These are phyloP conservation scores for Aleiodes leptofemur DNA, from an alignment of 2,888 invertebrate genomes.

Conservation along the genomic window DNA sequence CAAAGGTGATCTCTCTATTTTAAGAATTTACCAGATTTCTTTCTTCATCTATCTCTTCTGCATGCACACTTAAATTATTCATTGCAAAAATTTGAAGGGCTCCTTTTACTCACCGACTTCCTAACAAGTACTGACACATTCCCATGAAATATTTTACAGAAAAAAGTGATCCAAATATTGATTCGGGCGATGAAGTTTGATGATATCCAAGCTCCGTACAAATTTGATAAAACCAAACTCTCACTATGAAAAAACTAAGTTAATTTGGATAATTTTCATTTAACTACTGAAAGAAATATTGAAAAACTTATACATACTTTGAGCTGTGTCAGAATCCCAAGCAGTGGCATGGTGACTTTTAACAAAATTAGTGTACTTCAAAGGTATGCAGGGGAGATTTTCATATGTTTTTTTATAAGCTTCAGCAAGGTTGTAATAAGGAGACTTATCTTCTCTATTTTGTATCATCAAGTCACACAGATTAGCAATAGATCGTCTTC, in stretches of 20 bases:
- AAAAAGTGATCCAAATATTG: slow-evolving; percentile 80
- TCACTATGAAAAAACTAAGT: slow-evolving; percentile 75
- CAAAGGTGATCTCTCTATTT: no score
- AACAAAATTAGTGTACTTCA: slow-evolving; percentile 56
- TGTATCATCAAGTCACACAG: slow-evolving; percentile 62
- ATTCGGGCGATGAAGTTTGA: slow-evolving; percentile 82
- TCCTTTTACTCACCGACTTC: slow-evolving; percentile 67
- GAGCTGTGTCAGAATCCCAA: slow-evolving; percentile 51
- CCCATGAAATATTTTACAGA: slow-evolving; percentile 76
- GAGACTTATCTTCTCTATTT: slow-evolving; percentile 46
- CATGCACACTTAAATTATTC: no score
- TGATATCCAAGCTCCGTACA: slow-evolving; percentile 92
- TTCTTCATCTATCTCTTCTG: no score
- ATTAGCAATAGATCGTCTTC: slow-evolving; percentile 53
- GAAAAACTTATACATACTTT: not conserved
- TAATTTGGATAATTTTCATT: no score
- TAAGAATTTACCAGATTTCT: not conserved
- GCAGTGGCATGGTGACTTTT: slow-evolving; percentile 39
- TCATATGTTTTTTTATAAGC: not conserved
- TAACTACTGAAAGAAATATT: no score
- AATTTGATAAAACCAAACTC: slow-evolving; percentile 89
- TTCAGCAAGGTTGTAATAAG: slow-evolving; percentile 46
- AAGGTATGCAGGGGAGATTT: slow-evolving; percentile 50
- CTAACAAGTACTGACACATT: slow-evolving; percentile 75
- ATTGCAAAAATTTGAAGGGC: not conserved